Evolutionary conservation across 1,140 invertebrate species (phyloP).

Genomic region (Octopus bimaculoides): DNA sequence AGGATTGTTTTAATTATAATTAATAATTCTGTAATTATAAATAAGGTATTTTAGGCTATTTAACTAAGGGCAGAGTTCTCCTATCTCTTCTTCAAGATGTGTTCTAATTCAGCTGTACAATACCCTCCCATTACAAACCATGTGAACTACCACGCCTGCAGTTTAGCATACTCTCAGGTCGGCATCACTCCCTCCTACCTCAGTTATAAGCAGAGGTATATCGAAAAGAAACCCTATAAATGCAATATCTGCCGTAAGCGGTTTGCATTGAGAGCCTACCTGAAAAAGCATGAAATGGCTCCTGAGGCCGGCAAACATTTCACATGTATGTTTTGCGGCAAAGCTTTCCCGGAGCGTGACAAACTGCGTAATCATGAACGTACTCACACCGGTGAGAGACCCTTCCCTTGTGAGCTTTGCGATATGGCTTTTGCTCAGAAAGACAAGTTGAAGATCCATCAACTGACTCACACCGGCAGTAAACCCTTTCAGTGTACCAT

Average conservation of each 20-base stretch:
- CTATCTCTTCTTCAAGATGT: not conserved
- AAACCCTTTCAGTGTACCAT: slow-evolving; percentile 71
- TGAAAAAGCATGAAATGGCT: slow-evolving; percentile 37
- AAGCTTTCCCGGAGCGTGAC: slow-evolving; percentile 72
- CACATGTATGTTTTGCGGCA: slow-evolving; percentile 82
- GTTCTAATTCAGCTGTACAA: not conserved
- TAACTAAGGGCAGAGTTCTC: not conserved
- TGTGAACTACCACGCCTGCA: not conserved
- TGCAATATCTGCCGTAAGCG: slow-evolving; percentile 77
- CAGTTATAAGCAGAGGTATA: not conserved
- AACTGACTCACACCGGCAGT: slow-evolving; percentile 16
- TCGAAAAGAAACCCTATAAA: slow-evolving; percentile 60
- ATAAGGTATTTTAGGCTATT: no score
- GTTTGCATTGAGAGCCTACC: slow-evolving; percentile 79
- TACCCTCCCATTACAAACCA: not conserved
- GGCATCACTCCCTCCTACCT: not conserved
- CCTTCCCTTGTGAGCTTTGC: slow-evolving; percentile 29
- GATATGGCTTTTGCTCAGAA: slow-evolving; percentile 78
- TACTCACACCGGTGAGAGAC: slow-evolving; percentile 36
- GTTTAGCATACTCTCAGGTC: not conserved
- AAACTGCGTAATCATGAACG: slow-evolving; percentile 26
- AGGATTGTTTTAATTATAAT: no score
- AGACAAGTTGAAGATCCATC: slow-evolving; percentile 21
- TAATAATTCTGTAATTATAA: no score
- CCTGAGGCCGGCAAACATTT: slow-evolving; percentile 86